These are phyloP conservation scores for Gymnorhina tibicen DNA, from an alignment of 2,113 vertebrate genomes.

Conservation along the genomic window DNA sequence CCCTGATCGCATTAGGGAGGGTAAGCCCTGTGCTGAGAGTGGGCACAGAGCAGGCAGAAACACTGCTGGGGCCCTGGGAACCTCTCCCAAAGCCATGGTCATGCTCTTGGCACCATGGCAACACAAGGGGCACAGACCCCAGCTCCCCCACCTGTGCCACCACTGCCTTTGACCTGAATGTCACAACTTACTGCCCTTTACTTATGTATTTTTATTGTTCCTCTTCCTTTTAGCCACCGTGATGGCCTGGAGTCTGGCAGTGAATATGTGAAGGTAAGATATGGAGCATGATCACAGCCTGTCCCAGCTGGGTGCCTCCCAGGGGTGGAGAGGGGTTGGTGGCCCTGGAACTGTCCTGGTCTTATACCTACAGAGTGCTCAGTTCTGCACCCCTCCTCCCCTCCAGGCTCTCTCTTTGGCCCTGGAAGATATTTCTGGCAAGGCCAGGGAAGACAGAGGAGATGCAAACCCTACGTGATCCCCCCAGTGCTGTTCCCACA, in stretches of 20 bases:
- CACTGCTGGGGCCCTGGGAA: background rate
- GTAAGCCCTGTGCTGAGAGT: background rate
- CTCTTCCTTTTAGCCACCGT: constrained; percentile 48
- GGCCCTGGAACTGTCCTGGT: fast-evolving
- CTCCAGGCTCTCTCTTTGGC: background rate
- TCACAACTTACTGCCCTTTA: background rate
- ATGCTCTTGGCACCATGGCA: background rate
- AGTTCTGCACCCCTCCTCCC: background rate
- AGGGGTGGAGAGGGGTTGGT: background rate
- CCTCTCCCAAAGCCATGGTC: background rate
- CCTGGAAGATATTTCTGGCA: background rate
- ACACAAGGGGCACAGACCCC: background rate
- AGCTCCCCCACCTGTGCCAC: background rate
- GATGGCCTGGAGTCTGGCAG: constrained; percentile 63
- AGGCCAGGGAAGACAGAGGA: background rate
- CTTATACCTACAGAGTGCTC: background rate
- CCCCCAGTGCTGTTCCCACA: background rate
- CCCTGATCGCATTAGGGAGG: constrained; percentile 36
- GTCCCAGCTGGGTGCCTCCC: background rate
- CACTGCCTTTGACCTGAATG: background rate
- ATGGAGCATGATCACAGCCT: fast-evolving
- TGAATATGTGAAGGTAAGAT: constrained; percentile 80
- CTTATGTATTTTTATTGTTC: background rate
- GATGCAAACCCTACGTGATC: fast-evolving
- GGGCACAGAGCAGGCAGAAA: background rate